A percentile compares a stretch with the other conserved stretches of the same genome.
Evolutionary conservation across 2,888 invertebrate species (phyloP).

Genomic region (Slavum lentiscoides): DNA sequence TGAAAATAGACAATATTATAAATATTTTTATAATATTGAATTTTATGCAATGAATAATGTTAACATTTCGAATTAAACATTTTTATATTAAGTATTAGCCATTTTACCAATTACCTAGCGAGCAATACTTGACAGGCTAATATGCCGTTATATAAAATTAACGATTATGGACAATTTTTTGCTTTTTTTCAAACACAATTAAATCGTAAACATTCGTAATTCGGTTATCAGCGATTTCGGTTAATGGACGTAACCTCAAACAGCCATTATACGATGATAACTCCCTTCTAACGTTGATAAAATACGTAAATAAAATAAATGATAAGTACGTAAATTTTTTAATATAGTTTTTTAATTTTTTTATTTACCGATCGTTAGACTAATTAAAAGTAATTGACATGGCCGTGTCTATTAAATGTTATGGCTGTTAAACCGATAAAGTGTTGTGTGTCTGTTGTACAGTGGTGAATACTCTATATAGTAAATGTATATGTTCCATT

Average conservation of each 20-base stretch:
- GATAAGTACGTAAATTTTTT: slow-evolving; percentile 38
- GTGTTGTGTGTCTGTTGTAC: not conserved
- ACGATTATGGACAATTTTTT: too few species aligned
- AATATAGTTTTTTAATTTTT: slow-evolving; percentile 21
- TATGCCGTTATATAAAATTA: too few species aligned
- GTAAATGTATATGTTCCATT: slow-evolving; percentile 25
- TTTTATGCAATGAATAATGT: too few species aligned
- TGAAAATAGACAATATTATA: not conserved
- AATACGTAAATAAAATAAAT: slow-evolving; percentile 33
- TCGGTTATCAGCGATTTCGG: not conserved
- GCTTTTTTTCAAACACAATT: too few species aligned
- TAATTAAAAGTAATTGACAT: slow-evolving; percentile 47
- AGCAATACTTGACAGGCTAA: too few species aligned
- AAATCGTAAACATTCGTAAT: not conserved
- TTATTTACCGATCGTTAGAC: slow-evolving; percentile 36
- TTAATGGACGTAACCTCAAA: slow-evolving; percentile 8
- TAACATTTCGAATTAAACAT: too few species aligned
- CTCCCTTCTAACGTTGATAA: slow-evolving; percentile 32
- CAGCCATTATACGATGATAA: slow-evolving; percentile 18
- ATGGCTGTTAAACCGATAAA: slow-evolving; percentile 19
- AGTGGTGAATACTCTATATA: not conserved
- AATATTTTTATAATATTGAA: too few species aligned
- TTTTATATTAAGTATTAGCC: too few species aligned
- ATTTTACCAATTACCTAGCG: too few species aligned
- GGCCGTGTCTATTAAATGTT: slow-evolving; percentile 3